Conservation (phyloP, 2,888 invertebrate species). For the Nomada ruficornis region DNA sequence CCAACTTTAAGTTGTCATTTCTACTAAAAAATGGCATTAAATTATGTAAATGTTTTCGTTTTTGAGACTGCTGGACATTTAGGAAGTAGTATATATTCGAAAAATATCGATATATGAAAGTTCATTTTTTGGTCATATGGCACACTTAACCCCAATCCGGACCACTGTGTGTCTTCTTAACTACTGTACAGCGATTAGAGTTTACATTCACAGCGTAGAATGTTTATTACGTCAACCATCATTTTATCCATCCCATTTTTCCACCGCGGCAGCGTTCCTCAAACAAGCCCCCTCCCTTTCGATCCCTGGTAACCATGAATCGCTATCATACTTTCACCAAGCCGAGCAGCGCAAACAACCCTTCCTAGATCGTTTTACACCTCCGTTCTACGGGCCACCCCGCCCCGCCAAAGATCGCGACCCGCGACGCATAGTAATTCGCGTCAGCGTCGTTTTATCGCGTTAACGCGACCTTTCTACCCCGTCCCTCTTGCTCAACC, state of each 20-base stretch:
- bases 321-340: constrained; percentile 8
- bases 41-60: too few relatives aligned
- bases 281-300: background rate
- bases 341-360: constrained; percentile 22
- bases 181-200: too few relatives aligned
- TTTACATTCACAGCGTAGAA: too few relatives aligned
- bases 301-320: background rate
- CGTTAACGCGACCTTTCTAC: constrained; percentile 58
- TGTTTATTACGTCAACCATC: background rate
- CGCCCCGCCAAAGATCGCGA: constrained; percentile 47
- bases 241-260: background rate
- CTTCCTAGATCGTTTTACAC: constrained; percentile 50
- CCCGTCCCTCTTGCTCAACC: constrained; percentile 3
- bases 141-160: too few relatives aligned
- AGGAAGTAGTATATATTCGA: too few relatives aligned
- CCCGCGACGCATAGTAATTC: constrained; percentile 67
- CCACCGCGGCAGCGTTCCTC: background rate
- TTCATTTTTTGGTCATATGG: too few relatives aligned
- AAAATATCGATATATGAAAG: too few relatives aligned
- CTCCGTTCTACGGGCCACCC: constrained; percentile 27
- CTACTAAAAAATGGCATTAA: too few relatives aligned
- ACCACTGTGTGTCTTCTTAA: too few relatives aligned
- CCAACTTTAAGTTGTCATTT: too few relatives aligned
- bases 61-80: too few relatives aligned
- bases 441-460: constrained; percentile 60